Evolutionary conservation across 2,113 vertebrate genomes (phyloP).

Genomic region (Potamarius usumacintae): DNA sequence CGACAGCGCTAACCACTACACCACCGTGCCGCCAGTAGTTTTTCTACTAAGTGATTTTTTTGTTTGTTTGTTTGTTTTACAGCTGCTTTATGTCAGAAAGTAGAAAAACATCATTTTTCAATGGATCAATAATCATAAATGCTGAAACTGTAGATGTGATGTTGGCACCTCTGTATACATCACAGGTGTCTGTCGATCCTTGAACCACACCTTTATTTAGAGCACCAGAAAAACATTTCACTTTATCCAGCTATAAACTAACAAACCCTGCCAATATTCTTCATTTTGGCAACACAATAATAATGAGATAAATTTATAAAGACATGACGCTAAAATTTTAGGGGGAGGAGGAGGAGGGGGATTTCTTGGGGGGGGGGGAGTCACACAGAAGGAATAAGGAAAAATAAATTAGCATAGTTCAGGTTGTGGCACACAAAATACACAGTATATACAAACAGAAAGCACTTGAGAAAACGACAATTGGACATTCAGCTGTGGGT

Average conservation of each 20-base stretch:
- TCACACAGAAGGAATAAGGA: constrained; percentile 31
- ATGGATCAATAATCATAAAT: background rate
- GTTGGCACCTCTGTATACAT: constrained; percentile 2
- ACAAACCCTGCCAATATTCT: constrained; percentile 45
- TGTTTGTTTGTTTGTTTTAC: background rate
- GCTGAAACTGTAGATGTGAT: background rate
- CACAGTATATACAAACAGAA: constrained; percentile 58
- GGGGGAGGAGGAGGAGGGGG: too few species aligned
- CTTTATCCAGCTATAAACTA: constrained; percentile 27
- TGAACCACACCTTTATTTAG: background rate
- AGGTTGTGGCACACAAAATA: constrained; percentile 45
- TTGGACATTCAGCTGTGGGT: background rate
- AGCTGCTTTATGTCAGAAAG: background rate
- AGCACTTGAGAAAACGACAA: constrained; percentile 51
- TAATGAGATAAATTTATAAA: background rate
- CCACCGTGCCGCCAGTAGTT: too few species aligned
- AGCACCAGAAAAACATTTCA: constrained; percentile 22
- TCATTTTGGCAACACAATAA: constrained; percentile 39
- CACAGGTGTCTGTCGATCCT: constrained; percentile 16
- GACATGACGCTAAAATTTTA: background rate
- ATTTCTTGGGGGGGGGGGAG: background rate
- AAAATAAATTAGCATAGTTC: constrained; percentile 57
- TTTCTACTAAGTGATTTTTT: background rate
- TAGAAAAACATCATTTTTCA: background rate
- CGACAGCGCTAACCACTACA: too few species aligned